Base-by-base conservation (phyloP, 2,888 invertebrate genomes). In the Eudemis profundana region DNA sequence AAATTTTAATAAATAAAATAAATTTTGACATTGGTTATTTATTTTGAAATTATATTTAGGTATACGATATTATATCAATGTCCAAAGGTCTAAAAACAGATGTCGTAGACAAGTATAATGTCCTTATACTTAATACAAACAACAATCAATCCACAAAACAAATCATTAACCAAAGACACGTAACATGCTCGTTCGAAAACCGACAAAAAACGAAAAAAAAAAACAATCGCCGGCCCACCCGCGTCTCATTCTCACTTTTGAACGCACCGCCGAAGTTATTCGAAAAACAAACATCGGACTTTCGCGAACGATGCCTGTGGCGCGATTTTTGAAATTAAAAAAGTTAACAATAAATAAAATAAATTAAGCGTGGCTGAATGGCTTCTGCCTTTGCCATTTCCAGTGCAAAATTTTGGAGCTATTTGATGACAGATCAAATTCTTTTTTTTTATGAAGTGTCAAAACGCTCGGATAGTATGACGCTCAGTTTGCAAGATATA, bases 161-260 rank as follows among this genome's bases (percentile, higher is more conserved):
- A 57, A 57, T 62, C 57, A 53, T 53, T 63, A 29, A 53, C 57
- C 51, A 36, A 33, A 63, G 57, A 17, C 33, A 59, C 53, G 46
- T 51, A 67, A 63, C 50, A 49, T 51, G 50, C 14, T 15, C 54
- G 59, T 59, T 46, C 64, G 46, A 40, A 61, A 50, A 57, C 42
- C 50, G 33, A 59, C 36, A 64, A 69, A 71, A 68, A 68, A 54
- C 21, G 14, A 68, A 69, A 68, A 47, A 50, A 61, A 68, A 63
- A 62, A 49, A 68, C 68, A 63, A 65, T 64, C 66, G 51, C 61
- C 29, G 60, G 61, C 59, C 56, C 84, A 83, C 84, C 76, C 83
- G 75, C 81, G 71, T 71, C 71, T 69, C 72, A 73, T 79, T 79
- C 78, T 72, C 68, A 70, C 68, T 68, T 67, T 68, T 67, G 65